Evolutionary conservation across 2,113 vertebrate species (phyloP), one percentile per base, ranked within the genome.

Genomic region (Macquaria australasica): DNA sequence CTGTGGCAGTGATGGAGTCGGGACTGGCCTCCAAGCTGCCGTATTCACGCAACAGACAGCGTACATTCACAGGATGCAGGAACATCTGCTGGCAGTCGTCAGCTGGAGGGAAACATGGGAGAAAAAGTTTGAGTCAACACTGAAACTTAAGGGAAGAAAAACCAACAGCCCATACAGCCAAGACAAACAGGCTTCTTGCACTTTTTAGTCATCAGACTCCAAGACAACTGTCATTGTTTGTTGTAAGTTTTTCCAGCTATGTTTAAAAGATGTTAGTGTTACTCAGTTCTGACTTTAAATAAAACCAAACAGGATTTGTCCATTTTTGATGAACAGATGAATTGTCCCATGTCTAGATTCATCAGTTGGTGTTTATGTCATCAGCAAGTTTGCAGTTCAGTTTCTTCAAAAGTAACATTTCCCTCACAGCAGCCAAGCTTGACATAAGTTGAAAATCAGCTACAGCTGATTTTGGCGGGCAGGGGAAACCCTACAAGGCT

Each of bases 71-170:
- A 0, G 98, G 98, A 91, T 98, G 98, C 87, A 99, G 96, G 89
- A 98, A 99, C 97, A 99, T 97, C 93, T 99, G 97, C 90, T 99
- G 98, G n/a, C 98, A 98, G 31, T 99, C 98, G 37, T 98, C 98
- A 79, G 98, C 98, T 99, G 60, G 2, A 91, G 53, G 51, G 68
- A n/a, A n/a, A n/a, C n/a, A n/a, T n/a, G n/a, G n/a, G 8, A 58
- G 25, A n/a, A 3, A 25, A 39, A 14, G 8, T 34, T 7, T 31
- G 4, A 48, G 8, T 37, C 34, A 64, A 43, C 8, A 55, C 20
- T 59, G 31, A 62, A 25, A 25, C 25, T 15, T 45, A 55, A 71
- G 2, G 8, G 1, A 6, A 14, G 8, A 31, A 45, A 56, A 34
- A 56, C 31, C 28, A 58, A 23, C 10, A 28, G 21, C 9, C 3